A percentile compares a stretch with the other conserved stretches of the same genome.
These are phyloP conservation scores for Junonia oenone DNA, from an alignment of 2,888 invertebrate species.

Conservation along the genomic window DNA sequence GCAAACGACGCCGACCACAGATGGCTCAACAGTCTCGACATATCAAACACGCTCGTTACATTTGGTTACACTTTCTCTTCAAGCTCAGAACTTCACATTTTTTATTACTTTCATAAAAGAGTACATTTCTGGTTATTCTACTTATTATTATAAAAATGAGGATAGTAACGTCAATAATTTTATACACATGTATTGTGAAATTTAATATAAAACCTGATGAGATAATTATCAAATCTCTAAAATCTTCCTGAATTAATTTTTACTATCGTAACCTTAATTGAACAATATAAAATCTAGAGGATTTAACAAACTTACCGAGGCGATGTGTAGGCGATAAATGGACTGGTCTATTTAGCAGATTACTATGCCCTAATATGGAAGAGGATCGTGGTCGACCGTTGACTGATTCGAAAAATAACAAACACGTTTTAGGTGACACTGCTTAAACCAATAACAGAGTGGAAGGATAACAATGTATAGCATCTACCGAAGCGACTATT, in stretches of 20 bases:
- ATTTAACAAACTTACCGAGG: slow-evolving; percentile 7
- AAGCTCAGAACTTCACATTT: slow-evolving; percentile 34
- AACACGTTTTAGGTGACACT: not conserved
- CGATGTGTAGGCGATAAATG: slow-evolving; percentile 23
- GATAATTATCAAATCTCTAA: too few relatives aligned
- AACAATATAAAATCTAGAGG: slow-evolving; percentile 6
- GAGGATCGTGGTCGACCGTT: slow-evolving; percentile 12
- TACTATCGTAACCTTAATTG: not conserved
- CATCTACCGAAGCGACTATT: too few relatives aligned
- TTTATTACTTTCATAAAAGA: slow-evolving; percentile 4
- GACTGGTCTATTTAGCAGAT: slow-evolving; percentile 18
- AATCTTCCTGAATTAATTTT: not conserved
- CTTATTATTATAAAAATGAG: not conserved
- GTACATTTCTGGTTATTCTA: not conserved
- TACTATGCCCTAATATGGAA: slow-evolving; percentile 21
- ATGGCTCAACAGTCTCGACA: slow-evolving; percentile 29
- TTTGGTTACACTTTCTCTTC: slow-evolving; percentile 52
- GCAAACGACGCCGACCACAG: slow-evolving; percentile 23
- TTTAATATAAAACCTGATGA: too few relatives aligned
- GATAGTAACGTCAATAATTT: not conserved
- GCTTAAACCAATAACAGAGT: not conserved
- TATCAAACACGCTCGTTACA: slow-evolving; percentile 35
- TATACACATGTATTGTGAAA: too few relatives aligned
- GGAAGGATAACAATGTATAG: not conserved
- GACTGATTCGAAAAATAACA: slow-evolving; percentile 10